Percentiles rank a stretch among this genome's conserved stretches.
Conservation (phyloP, 2,113 vertebrate species). For the Trogon surrucura region DNA sequence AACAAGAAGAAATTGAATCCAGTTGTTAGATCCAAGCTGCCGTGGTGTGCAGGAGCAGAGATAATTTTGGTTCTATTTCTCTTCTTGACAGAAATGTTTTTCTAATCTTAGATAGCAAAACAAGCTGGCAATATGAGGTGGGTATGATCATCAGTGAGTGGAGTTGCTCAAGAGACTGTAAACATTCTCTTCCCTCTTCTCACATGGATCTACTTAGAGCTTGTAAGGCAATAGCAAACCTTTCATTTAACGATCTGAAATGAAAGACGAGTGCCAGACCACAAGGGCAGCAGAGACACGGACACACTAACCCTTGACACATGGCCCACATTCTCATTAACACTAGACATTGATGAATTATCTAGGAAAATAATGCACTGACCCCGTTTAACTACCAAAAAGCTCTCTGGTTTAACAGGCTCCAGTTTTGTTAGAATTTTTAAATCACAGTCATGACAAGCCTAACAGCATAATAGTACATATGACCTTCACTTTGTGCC, state of each 20-base stretch:
- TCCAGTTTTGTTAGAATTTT: neutral
- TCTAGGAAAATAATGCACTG: constrained; percentile 17
- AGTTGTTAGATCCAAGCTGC: neutral
- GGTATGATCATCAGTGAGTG: neutral
- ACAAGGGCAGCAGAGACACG: neutral
- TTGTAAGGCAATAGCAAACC: neutral
- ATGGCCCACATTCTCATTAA: neutral
- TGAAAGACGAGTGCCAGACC: neutral
- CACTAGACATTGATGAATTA: neutral
- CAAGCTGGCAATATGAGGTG: neutral
- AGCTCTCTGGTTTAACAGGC: constrained; percentile 5
- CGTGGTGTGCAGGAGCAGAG: neutral
- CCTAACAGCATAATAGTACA: constrained; percentile 9
- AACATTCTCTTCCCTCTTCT: neutral
- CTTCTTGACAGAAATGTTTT: neutral
- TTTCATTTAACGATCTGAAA: neutral
- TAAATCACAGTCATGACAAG: neutral
- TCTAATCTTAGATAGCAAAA: neutral
- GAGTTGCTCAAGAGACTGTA: neutral
- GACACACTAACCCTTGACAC: neutral
- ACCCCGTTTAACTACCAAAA: constrained; percentile 17
- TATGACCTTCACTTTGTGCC: constrained; percentile 17
- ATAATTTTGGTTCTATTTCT: neutral
- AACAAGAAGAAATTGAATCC: neutral
- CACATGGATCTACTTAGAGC: neutral